These are phyloP conservation scores for Hypolimnas misippus DNA, from an alignment of 2,888 invertebrate genomes.

Conservation along the genomic window DNA sequence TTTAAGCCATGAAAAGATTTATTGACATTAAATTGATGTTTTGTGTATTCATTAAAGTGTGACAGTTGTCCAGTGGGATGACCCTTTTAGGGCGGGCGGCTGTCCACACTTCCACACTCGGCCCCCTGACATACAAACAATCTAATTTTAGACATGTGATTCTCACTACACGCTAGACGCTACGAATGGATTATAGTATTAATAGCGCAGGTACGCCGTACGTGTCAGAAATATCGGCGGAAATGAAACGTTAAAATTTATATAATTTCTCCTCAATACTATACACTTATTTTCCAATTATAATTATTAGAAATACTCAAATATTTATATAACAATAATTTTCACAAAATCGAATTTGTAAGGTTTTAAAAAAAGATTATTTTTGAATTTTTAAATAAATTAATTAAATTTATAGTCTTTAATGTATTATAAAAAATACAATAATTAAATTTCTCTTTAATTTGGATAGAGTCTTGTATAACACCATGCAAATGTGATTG, in stretches of 20 bases:
- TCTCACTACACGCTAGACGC: conserved; percentile 74
- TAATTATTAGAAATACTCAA: no score
- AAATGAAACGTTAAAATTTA: conserved; percentile 49
- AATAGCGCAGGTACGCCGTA: conserved; percentile 55
- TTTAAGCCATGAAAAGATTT: neutral
- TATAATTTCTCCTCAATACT: no score
- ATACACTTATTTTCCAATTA: no score
- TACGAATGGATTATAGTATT: conserved; percentile 69
- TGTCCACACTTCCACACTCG: conserved; percentile 49
- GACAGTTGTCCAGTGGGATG: conserved; percentile 51
- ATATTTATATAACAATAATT: neutral
- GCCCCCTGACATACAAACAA: conserved; percentile 81
- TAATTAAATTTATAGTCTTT: neutral
- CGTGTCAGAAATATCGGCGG: conserved; percentile 58
- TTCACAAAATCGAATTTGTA: neutral
- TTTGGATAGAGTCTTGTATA: neutral
- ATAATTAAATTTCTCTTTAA: conserved; percentile 7
- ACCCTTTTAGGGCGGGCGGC: conserved; percentile 77
- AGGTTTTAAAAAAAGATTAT: neutral
- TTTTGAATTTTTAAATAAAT: neutral
- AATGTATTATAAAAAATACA: neutral
- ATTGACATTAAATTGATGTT: conserved; percentile 18
- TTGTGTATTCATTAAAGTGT: conserved; percentile 17
- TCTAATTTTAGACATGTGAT: conserved; percentile 77
- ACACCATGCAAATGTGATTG: conserved; percentile 29